phyloP scores from a whole-genome alignment of 2,888 invertebrate genomes.

The Deilephila porcellus region DNA sequence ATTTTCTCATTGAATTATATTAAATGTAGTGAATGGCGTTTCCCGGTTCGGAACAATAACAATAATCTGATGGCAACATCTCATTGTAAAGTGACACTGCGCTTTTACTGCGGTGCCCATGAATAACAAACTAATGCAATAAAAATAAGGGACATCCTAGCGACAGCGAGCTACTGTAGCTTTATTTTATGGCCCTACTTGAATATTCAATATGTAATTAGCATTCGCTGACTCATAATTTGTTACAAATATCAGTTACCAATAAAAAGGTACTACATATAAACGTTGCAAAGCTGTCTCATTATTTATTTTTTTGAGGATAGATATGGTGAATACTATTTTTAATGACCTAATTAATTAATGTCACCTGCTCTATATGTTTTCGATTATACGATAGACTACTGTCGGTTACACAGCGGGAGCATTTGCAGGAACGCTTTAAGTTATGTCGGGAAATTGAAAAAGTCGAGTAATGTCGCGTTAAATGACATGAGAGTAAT shows the following conservation, averaged over 20 bases:
- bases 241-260: neutral
- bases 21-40: slow-evolving; percentile 80
- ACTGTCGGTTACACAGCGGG: too few relatives aligned
- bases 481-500: too few relatives aligned
- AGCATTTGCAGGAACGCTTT: too few relatives aligned
- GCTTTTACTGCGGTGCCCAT: slow-evolving; percentile 62
- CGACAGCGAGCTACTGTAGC: neutral
- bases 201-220: slow-evolving; percentile 23
- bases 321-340: too few relatives aligned
- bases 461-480: too few relatives aligned
- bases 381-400: too few relatives aligned
- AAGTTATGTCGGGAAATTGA: too few relatives aligned
- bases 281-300: too few relatives aligned
- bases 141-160: slow-evolving; percentile 31
- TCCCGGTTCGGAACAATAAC: slow-evolving; percentile 81
- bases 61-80: slow-evolving; percentile 75
- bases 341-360: too few relatives aligned
- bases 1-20: slow-evolving; percentile 81
- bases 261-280: too few relatives aligned
- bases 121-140: slow-evolving; percentile 33
- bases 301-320: too few relatives aligned
- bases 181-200: slow-evolving; percentile 9
- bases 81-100: slow-evolving; percentile 78
- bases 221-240: neutral
- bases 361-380: too few relatives aligned